These are phyloP conservation scores for Ficedula albicollis DNA, from an alignment of 2,797 vertebrate species.

Conservation along the genomic window DNA sequence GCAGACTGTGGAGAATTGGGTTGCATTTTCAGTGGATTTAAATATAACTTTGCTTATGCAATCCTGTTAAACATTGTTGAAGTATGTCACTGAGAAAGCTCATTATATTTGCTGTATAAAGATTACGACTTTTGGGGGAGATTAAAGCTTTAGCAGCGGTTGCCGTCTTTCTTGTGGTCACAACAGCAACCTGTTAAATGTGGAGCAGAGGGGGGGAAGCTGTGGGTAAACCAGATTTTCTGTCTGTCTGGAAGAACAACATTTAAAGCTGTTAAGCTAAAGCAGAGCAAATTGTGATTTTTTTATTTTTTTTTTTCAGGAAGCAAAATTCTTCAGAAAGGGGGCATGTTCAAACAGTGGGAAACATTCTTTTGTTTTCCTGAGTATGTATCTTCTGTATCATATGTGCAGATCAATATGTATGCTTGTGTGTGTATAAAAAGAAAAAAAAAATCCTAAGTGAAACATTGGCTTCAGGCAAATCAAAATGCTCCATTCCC, in stretches of 20 bases:
- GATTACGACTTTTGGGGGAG: not conserved
- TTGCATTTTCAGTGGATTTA: conserved; percentile 31
- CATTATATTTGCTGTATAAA: not conserved
- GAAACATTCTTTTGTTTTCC: not conserved
- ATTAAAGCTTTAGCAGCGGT: not conserved
- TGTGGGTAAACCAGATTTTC: conserved; percentile 20
- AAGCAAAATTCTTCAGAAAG: not conserved
- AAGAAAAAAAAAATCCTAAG: not conserved
- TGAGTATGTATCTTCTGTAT: not conserved
- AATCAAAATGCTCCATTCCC: not conserved
- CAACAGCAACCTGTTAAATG: not conserved
- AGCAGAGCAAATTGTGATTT: not conserved
- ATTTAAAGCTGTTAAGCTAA: conserved; percentile 8
- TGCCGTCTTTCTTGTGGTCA: not conserved
- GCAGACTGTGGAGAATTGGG: not conserved
- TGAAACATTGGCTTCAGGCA: not conserved
- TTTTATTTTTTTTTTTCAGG: not conserved
- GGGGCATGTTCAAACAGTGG: not conserved
- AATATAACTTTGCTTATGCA: conserved; percentile 18
- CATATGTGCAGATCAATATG: not conserved
- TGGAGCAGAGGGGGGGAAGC: not conserved
- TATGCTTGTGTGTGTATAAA: not conserved
- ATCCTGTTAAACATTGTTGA: conserved; percentile 11
- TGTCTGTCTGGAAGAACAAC: not conserved
- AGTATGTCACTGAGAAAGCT: conserved; percentile 5